Percentiles rank a stretch among this genome's conserved stretches.
Conservation (phyloP, 2,797 vertebrate species). For the Anniella stebbinsi region DNA sequence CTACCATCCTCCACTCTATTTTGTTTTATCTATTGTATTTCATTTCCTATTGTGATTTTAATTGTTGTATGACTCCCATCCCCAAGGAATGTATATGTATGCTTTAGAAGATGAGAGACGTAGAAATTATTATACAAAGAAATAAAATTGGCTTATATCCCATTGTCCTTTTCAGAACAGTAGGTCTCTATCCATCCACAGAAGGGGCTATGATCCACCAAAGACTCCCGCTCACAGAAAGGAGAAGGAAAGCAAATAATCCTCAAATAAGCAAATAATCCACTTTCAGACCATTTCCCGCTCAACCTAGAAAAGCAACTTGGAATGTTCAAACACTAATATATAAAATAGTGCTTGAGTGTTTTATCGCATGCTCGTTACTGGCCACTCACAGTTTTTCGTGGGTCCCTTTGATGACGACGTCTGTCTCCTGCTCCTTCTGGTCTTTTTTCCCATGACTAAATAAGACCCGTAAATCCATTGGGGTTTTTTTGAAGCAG, state of each 20-base stretch:
- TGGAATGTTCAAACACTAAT: background rate
- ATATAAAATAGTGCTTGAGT: background rate
- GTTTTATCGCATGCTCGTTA: no score
- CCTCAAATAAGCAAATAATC: background rate
- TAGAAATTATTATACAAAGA: background rate
- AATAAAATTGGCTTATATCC: background rate
- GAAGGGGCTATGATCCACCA: no score
- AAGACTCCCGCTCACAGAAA: background rate
- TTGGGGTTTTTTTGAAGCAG: no score
- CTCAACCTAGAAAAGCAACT: background rate
- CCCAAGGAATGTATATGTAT: background rate
- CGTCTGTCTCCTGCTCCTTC: no score
- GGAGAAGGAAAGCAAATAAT: background rate
- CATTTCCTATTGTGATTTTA: background rate
- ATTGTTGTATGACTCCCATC: no score
- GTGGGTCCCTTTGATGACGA: no score
- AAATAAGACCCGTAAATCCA: no score
- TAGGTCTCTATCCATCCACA: background rate
- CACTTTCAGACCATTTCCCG: background rate
- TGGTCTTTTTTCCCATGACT: no score
- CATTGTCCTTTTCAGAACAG: background rate
- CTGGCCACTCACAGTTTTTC: no score
- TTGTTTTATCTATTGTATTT: background rate
- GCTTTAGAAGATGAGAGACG: background rate
- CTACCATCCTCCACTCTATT: background rate